Conservation (phyloP, 2,888 invertebrate species). For the Serrognathus titanus region DNA sequence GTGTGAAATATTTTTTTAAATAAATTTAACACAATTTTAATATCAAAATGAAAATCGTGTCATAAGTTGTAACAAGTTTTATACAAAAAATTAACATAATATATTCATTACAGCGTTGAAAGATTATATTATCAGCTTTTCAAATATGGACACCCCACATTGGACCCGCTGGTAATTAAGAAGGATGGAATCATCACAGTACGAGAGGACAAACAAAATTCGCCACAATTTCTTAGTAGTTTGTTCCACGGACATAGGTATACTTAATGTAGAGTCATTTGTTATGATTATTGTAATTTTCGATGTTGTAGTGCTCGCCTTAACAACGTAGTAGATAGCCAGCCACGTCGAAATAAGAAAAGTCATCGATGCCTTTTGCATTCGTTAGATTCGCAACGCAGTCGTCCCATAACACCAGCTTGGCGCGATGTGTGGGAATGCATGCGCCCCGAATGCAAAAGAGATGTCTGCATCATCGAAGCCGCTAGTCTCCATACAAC, state of each 20-base stretch:
- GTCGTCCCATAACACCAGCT: slow-evolving; percentile 66
- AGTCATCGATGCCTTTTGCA: slow-evolving; percentile 86
- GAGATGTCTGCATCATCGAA: slow-evolving; percentile 85
- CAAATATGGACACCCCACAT: slow-evolving; percentile 78
- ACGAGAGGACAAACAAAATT: slow-evolving; percentile 72
- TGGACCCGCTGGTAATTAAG: slow-evolving; percentile 81
- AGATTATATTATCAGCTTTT: slow-evolving; percentile 82
- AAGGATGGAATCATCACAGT: slow-evolving; percentile 74
- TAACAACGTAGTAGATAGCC: slow-evolving; percentile 73
- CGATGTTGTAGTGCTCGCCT: slow-evolving; percentile 62
- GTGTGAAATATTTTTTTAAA: too few species aligned
- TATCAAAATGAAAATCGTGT: too few species aligned
- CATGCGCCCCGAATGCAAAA: slow-evolving; percentile 74
- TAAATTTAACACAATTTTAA: too few species aligned
- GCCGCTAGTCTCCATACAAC: slow-evolving; percentile 80
- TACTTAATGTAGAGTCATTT: slow-evolving; percentile 24
- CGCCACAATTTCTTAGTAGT: slow-evolving; percentile 78
- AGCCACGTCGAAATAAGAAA: slow-evolving; percentile 81
- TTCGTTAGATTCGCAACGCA: slow-evolving; percentile 82
- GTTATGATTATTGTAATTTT: slow-evolving; percentile 5
- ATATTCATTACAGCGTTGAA: slow-evolving; percentile 70
- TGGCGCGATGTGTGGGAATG: slow-evolving; percentile 85
- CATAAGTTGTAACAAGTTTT: too few species aligned
- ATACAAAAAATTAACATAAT: background rate
- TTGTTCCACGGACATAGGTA: slow-evolving; percentile 87